These are phyloP conservation scores for Alsophila aescularia DNA, from an alignment of 2,888 invertebrate genomes.

Conservation along the genomic window DNA sequence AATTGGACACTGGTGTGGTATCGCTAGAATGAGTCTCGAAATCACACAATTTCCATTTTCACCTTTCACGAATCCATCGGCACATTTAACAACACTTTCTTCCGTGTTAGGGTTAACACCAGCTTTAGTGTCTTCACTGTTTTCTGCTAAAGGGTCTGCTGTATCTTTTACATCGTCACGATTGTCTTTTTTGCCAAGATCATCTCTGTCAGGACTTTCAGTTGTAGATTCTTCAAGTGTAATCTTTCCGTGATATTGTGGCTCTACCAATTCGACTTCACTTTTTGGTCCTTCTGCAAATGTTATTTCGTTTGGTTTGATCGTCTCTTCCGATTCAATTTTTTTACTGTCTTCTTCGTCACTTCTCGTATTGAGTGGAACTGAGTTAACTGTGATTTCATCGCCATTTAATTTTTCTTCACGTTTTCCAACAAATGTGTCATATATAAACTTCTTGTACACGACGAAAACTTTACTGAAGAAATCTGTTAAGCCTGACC, in stretches of 20 bases:
- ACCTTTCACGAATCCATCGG: constrained; percentile 51
- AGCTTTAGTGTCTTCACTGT: constrained; percentile 10
- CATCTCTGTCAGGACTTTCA: background rate
- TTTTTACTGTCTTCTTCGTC: constrained; percentile 6
- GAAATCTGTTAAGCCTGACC: constrained; percentile 47
- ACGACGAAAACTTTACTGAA: constrained; percentile 57
- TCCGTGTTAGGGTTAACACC: background rate
- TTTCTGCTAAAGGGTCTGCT: background rate
- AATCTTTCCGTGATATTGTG: constrained; percentile 63
- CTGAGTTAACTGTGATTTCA: background rate
- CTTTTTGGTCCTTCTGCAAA: constrained; percentile 52
- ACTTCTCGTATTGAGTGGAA: constrained; percentile 7
- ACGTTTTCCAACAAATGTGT: constrained; percentile 33
- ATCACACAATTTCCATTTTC: constrained; percentile 52
- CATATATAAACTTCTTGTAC: constrained; percentile 64
- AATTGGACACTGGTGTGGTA: constrained; percentile 67
- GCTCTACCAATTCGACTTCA: constrained; percentile 69
- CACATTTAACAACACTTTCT: constrained; percentile 46
- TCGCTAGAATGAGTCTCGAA: constrained; percentile 61
- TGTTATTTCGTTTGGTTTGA: constrained; percentile 28
- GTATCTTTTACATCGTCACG: too few relatives aligned
- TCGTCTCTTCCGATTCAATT: constrained; percentile 23
- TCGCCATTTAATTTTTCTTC: constrained; percentile 1
- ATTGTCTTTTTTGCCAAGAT: constrained; percentile 6
- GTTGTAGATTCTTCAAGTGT: constrained; percentile 28